These are phyloP conservation scores for Hybognathus amarus DNA, from an alignment of 2,797 vertebrate species.

Conservation along the genomic window DNA sequence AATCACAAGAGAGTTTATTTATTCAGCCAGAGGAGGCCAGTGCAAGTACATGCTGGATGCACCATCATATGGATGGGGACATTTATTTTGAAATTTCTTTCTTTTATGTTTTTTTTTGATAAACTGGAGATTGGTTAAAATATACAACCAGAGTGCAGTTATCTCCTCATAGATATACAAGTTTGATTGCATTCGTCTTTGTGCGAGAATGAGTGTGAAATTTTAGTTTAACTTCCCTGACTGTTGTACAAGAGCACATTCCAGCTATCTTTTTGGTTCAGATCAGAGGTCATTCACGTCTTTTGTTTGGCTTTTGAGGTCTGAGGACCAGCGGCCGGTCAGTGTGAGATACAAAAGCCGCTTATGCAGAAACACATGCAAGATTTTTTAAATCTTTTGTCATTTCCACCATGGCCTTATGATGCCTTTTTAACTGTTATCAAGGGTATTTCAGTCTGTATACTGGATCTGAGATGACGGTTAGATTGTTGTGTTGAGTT, in stretches of 20 bases:
- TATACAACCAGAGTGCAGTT: conserved; percentile 51
- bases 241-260: conserved; percentile 51
- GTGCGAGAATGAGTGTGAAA: conserved; percentile 52
- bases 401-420: conserved; percentile 82
- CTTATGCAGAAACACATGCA: conserved; percentile 59
- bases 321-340: conserved; percentile 48
- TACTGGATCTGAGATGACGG: conserved; percentile 49
- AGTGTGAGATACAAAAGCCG: conserved; percentile 58
- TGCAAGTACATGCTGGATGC: conserved; percentile 34
- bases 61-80: conserved; percentile 18
- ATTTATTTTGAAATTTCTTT: background rate
- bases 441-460: conserved; percentile 67
- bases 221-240: conserved; percentile 28
- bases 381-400: conserved; percentile 65
- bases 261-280: conserved; percentile 22
- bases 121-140: conserved; percentile 51
- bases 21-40: conserved; percentile 7
- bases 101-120: conserved; percentile 20
- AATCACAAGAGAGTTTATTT: conserved; percentile 44
- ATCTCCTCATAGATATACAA: conserved; percentile 58
- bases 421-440: conserved; percentile 78
- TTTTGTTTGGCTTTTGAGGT: conserved; percentile 53
- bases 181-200: conserved; percentile 55
- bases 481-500: conserved; percentile 27
- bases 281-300: background rate